A percentile compares a stretch with the other conserved stretches of the same genome.
These are phyloP conservation scores for Caenorhabditis sinica DNA, from an alignment of 2,888 invertebrate species.

Conservation along the genomic window DNA sequence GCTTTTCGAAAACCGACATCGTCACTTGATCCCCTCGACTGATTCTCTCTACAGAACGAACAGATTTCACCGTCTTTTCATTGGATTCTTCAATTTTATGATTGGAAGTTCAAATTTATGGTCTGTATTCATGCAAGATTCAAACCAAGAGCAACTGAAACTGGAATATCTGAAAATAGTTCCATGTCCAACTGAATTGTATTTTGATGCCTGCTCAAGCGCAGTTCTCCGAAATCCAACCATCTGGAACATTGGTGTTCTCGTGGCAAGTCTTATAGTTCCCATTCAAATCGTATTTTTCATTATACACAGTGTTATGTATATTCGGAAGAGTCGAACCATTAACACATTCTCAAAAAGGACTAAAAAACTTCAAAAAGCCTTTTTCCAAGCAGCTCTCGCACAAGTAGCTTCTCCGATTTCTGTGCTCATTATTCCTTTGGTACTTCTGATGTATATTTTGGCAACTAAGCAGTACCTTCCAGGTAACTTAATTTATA, in stretches of 20 bases:
- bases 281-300: constrained; percentile 16
- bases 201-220: constrained; percentile 9
- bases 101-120: constrained; percentile 23
- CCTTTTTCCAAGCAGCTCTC: constrained; percentile 24
- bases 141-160: constrained; percentile 16
- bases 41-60: constrained; percentile 4
- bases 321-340: constrained; percentile 23
- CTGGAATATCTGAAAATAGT: constrained; percentile 11
- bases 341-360: constrained; percentile 20
- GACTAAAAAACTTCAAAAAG: constrained; percentile 34
- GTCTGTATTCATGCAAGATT: not conserved
- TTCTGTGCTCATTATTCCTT: constrained; percentile 21
- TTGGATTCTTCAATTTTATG: constrained; percentile 26
- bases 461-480: constrained; percentile 27
- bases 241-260: not conserved
- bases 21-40: constrained; percentile 23
- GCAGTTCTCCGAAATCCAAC: not conserved
- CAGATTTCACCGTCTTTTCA: constrained; percentile 14
- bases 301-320: constrained; percentile 16
- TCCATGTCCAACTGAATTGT: constrained; percentile 34
- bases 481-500: constrained; percentile 23
- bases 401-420: constrained; percentile 19
- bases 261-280: not conserved
- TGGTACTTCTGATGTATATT: constrained; percentile 5
- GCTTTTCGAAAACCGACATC: constrained; percentile 42